Base-by-base conservation (phyloP, 1,140 invertebrate species). In the Drosophila truncata region DNA sequence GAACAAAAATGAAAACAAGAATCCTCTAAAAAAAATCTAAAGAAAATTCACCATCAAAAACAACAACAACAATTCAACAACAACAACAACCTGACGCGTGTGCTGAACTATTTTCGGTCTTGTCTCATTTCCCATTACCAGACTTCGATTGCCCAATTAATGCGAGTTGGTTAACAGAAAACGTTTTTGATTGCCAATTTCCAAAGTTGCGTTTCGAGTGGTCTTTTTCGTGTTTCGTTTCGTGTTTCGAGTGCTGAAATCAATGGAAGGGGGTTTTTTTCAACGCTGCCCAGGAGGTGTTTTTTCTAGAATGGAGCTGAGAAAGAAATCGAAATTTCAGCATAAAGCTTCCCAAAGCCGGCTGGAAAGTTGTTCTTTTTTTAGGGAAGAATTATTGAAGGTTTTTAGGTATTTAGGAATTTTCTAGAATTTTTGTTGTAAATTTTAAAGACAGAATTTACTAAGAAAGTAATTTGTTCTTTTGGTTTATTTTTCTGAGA, bases 121-220 rank as follows among this genome's bases (percentile, higher is more conserved):
- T 49, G 23, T 71, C 62, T 66, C 54, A 76, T 46, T 66, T 76
- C 50, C 41, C 33, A 52, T 72, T 60, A 35, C 35, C 69, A 50
- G 25, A 52, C 35, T 29, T 70, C 46, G 66, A 70, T 73, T 73
- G 55, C 70, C 70, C 67, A 73, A 73, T 72, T 73, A 73, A 71
- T 71, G 65, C 49, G 59, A 72, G 50, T 50, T 78, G 65, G 44
- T 70, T 70, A 70, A 59, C 72, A 71, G 41, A 76, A 74, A 77
- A 59, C 55, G 47, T 29, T 77, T 74, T 69, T 77, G 74, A 69
- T 77, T 69, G 74, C 63, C 63, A 77, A 76, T 65, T 74, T 64
- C 16, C 72, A 76, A 76, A 76, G 39, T 71, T 76, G 74, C 63
- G 67, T 71, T 71, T 71, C 67, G 67, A 67, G 67, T 31, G 63